Base-by-base conservation (phyloP, 2,797 vertebrate species). In the Graptemys geographica region DNA sequence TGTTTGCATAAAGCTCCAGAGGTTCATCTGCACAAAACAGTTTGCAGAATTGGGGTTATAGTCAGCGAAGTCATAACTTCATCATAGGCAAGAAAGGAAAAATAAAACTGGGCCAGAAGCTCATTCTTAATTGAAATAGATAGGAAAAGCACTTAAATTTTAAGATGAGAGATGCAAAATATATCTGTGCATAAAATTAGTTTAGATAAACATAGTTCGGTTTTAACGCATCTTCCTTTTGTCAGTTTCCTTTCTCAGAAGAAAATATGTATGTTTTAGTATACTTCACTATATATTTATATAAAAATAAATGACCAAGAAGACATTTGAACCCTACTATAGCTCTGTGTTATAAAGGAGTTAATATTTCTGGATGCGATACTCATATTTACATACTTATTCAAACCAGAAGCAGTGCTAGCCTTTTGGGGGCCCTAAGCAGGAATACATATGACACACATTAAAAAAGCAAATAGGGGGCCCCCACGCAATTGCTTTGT, bases 1-100 rank as follows among this genome's bases (percentile, higher is more conserved):
- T 92, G n/a, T 78, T 96, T 94, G 94, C 81, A 80, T 80, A 44
- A 1, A 21, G 72, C 93, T 72, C 8, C 28, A n/a, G 86, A 91
- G 87, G 37, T 79, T 0, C 27, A 59, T 31, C 15, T 37, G 72
- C 41, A 79, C 33, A 86, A 69, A 90, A 51, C 15, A 72, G 21
- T 84, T 92, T 53, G 25, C 41, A 47, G 41, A 49, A 78, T 78
- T 78, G 13, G 27, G 27, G 7, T 78, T 78, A 78, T 28, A 16
- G 69, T 41, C 25, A 72, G n/a, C 21, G 19, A 72, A 78, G 27
- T 15, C 27, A 47, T 41, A 72, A 72, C 41, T 78, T 78, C 44
- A 47, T 47, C 44, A 31, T 16, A 31, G 74, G 25, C 5, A 41
- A 23, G 69, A 72, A 41, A 78, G 87, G 62, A 44, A 72, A 88